Base-by-base conservation (phyloP, 2,113 vertebrate genomes). In the Vicugna pacos region DNA sequence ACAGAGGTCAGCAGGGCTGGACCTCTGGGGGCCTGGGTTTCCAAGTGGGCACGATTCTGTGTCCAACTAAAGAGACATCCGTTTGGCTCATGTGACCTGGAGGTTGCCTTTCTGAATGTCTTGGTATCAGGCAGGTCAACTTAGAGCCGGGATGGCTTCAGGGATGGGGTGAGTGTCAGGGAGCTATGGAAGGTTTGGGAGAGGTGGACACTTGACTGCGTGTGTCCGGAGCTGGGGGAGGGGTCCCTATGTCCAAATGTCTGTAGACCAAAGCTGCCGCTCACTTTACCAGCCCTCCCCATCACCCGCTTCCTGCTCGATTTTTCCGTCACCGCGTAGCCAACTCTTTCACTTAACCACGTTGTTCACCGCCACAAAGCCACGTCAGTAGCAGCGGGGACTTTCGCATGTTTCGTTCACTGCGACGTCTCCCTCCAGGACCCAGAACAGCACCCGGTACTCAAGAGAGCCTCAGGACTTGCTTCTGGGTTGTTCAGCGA, bases 341-440 rank as follows among this genome's bases (percentile, higher is more conserved):
- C 6, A 35, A 26, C 46, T 62, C 6, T 48, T 26, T 28, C 5
- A 19, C 20, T 8, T 9, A 8, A 22, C 10, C 30, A 4, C 3
- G 13, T 9, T 9, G 17, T 10, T 75, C 8, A 3, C 8, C 20
- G 13, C 35, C 48, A 7, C 26, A 26, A 24, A 3, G 8, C 0
- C 12, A 70, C 24, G 24, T 35, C 20, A 35, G 50, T 1, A 6
- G 11, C 20, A 6, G 15, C 5, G 28, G 15, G 28, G 2, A n/a
- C 2, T 52, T 81, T 0, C 32, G 8, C 10, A 0, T 5, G 1
- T 73, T 32, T 17, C 24, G 1, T 2, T 10, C 85, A 8, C 52
- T 20, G 22, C 20, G 9, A 11, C 22, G 8, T 60, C 9, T 50
- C 46, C 32, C 3, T 14, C 17, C 10, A 5, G 16, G 9, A 17